phyloP scores from a whole-genome alignment of 1,140 invertebrate species.

The Eurosta solidaginis region DNA sequence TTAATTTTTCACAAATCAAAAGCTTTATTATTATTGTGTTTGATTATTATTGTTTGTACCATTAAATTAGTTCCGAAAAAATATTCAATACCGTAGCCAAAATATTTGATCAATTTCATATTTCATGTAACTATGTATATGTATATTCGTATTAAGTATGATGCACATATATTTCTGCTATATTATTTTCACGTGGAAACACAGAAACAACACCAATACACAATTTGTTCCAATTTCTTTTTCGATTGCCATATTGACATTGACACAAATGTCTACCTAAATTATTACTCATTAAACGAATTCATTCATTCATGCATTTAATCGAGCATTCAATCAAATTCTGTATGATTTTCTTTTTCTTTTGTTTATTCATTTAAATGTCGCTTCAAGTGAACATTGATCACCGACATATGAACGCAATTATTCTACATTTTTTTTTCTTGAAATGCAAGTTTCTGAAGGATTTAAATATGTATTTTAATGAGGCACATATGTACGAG shows the following conservation, averaged over 20 bases:
- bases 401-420: background rate
- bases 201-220: background rate
- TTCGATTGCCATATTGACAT: background rate
- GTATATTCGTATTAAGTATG: background rate
- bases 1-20: no score
- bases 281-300: constrained; percentile 1
- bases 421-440: background rate
- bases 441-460: background rate
- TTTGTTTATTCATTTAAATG: constrained; percentile 1
- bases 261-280: constrained; percentile 18
- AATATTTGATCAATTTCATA: no score
- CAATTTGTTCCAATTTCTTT: constrained; percentile 25
- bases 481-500: background rate
- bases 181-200: constrained; percentile 6
- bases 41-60: no score
- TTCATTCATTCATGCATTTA: background rate
- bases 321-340: background rate
- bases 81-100: no score
- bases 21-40: no score
- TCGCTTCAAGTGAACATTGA: background rate
- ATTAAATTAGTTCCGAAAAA: no score
- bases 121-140: no score
- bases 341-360: background rate
- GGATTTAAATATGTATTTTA: background rate
- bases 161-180: background rate